Evolutionary conservation across 2,113 vertebrate species (phyloP), one percentile per base, ranked within the genome.

Genomic region (Arothron firmamentum): DNA sequence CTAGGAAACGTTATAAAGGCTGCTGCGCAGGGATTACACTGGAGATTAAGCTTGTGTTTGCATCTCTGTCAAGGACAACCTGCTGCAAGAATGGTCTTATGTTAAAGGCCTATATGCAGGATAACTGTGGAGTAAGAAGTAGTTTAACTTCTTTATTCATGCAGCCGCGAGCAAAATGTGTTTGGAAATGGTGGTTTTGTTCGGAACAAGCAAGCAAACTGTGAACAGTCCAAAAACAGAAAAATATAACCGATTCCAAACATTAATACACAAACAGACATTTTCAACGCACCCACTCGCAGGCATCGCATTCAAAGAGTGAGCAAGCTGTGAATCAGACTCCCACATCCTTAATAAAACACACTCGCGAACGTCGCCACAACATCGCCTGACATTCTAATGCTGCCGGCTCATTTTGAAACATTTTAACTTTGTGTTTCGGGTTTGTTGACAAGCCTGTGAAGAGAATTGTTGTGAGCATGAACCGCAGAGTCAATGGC

Each of bases 61-160:
- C 59, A 79, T 78, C 52, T 71, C 38, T 65, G 67, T 75, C 78
- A 84, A 84, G 78, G 61, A 76, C 72, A 38, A 34, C 55, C 25
- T 51, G 25, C 25, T 38, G 34, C 34, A 12, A 4, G 34, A 38
- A 9, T 12, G 34, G 11, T 5, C 25, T 28, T 28, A 23, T 23
- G 2, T 23, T 2, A 23, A 50, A 43, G 42, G 21, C 21, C 21
- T 23, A 3, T 45, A 45, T 45, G 19, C 43, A 1, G 13, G 19
- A 14, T 31, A 19, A 17, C 8, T 0, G 3, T 38, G 34, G 3
- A 11, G 34, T 12, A 38, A 16, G 34, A 15, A 8, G 13, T 19
- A 17, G 43, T 25, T 45, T 5, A 5, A 38, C 11, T 5, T 25
- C 46, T 41, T 52, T 49, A 52, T 50, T 43, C 15, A 48, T 43